Evolutionary conservation across 2,113 vertebrate species (phyloP).

Genomic region (Ciconia maguari): DNA sequence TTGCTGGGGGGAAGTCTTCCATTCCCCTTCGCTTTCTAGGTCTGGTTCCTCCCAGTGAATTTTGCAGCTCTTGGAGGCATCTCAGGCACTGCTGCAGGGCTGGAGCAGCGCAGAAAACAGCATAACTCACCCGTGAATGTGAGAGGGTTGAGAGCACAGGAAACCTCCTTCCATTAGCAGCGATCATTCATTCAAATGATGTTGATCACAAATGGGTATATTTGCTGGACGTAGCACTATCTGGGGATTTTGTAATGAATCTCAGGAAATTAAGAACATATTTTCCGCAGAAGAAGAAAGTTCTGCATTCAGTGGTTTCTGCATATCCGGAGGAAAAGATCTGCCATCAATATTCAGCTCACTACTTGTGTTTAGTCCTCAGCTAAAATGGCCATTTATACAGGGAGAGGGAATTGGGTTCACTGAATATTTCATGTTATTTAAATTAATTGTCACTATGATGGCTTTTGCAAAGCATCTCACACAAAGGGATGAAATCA

Average conservation of each 20-base stretch:
- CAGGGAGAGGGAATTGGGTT: neutral
- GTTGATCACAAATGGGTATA: neutral
- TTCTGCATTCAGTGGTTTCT: neutral
- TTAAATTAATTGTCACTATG: neutral
- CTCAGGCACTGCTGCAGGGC: neutral
- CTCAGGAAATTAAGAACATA: neutral
- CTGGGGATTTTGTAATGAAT: neutral
- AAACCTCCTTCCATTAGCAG: neutral
- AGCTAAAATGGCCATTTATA: neutral
- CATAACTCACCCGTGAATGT: neutral
- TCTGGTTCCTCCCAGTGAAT: neutral
- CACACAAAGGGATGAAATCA: neutral
- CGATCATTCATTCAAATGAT: neutral
- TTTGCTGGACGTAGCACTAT: neutral
- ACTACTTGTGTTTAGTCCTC: neutral
- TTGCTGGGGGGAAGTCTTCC: neutral
- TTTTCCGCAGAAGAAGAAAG: neutral
- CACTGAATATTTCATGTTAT: slow-evolving; percentile 42
- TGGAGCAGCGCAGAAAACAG: neutral
- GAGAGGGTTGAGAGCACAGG: neutral
- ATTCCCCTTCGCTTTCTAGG: neutral
- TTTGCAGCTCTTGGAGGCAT: neutral
- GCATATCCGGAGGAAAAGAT: neutral
- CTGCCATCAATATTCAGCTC: neutral
- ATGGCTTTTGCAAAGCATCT: neutral